Base-by-base conservation (phyloP, 64 coral and sea anemone genomes). In the Stichodactyla helianthus region DNA sequence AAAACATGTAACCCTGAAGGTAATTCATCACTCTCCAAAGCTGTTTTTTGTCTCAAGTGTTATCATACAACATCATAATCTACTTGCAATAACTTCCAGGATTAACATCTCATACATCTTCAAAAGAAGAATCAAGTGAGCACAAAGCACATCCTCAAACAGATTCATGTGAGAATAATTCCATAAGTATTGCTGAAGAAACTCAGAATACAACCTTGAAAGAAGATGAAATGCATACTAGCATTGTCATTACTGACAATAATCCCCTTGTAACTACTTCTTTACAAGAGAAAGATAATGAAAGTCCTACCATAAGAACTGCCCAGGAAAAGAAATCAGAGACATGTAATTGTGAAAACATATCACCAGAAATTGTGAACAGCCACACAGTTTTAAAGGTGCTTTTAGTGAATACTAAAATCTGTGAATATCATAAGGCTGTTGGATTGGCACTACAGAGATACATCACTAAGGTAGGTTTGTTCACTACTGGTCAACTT, bases 1-100 rank as follows among this genome's bases (percentile, higher is more conserved):
- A 81, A 81, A 81, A 81, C 51, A 31, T 81, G 17, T 20, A 54
- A 44, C 77, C 10, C 44, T 50, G 77, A 79, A 79, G 77, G 77
- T 79, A 50, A 18, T 71, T 17, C 7, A 9, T 71, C 18, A 71
- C 18, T 71, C 18, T 7, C 13, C 67, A 58, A 58, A 58, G 14
- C 8, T 9, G 55, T 58, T 58, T 11, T 58, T 68, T 68, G n/a
- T 68, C n/a, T 68, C 8, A 68, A 68, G 17, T n/a, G 19, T 22
- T 68, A n/a, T 68, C 5, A 22, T 68, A n/a, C n/a, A 20, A 22
- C 5, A 68, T 68, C 18, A 68, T 68, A 20, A 9, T 68, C 8
- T 9, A 4, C 14, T 60, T 60, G 11, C 0, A 23, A 68, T 68
- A 22, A 7, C 9, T 68, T 68, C 19, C n/a, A 60, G 59, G 59